phyloP scores from a whole-genome alignment of 2,888 invertebrate genomes.

The Drepana falcataria region DNA sequence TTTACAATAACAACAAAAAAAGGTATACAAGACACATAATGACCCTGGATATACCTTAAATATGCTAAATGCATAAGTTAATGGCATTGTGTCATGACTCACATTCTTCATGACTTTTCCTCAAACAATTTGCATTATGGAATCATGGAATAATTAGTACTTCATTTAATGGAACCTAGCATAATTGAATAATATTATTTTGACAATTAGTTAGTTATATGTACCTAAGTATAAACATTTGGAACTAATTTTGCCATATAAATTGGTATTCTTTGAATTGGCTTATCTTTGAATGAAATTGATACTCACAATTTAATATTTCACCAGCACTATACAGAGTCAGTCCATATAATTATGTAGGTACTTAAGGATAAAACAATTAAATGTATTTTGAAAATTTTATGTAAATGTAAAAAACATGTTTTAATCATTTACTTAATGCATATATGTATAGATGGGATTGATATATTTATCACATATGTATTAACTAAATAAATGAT shows the following conservation, averaged over 20 bases:
- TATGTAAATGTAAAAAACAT: too few species aligned
- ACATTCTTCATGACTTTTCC: background rate
- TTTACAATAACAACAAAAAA: background rate
- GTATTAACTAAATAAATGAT: too few species aligned
- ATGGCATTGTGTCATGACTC: constrained; percentile 11
- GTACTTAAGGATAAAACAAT: too few species aligned
- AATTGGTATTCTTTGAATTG: too few species aligned
- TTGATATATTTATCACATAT: too few species aligned
- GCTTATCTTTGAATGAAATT: too few species aligned
- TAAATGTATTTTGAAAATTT: too few species aligned
- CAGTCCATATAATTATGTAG: too few species aligned
- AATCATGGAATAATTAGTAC: background rate
- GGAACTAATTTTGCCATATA: background rate
- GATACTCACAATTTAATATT: too few species aligned
- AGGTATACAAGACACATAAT: background rate
- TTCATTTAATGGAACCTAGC: background rate
- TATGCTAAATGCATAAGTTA: constrained; percentile 12
- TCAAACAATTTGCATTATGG: background rate
- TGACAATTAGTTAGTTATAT: background rate
- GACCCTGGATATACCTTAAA: background rate
- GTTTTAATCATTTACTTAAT: too few species aligned
- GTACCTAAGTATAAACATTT: constrained; percentile 1
- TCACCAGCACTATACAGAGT: too few species aligned
- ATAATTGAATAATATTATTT: background rate
- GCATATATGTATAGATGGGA: too few species aligned